phyloP scores from a whole-genome alignment of 2,888 invertebrate species.

The Agonopterix subpropinquella region DNA sequence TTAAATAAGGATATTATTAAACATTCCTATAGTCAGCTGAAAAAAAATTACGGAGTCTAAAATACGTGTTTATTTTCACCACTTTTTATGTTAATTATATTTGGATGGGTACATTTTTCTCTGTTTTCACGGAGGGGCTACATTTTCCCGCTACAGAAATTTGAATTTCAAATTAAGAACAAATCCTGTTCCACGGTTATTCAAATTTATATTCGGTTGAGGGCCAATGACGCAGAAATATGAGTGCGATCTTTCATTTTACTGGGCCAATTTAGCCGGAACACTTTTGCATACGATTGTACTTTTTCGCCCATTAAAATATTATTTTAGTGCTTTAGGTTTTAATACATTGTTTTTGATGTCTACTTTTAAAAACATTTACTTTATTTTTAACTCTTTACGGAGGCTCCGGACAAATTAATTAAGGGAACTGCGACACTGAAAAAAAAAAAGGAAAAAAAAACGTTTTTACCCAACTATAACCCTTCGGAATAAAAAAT shows the following conservation, averaged over 20 bases:
- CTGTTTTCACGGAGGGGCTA: conserved; percentile 44
- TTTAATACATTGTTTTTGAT: no score
- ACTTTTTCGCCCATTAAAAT: conserved; percentile 8
- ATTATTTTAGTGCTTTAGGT: not conserved
- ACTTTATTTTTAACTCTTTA: no score
- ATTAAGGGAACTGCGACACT: no score
- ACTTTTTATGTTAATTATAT: conserved; percentile 61
- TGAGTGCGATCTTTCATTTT: conserved; percentile 58
- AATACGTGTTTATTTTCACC: conserved; percentile 46
- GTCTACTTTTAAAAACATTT: no score
- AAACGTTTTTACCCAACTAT: no score
- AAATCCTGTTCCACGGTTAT: conserved; percentile 55
- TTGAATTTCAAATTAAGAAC: conserved; percentile 63
- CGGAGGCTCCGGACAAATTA: no score
- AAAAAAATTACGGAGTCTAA: conserved; percentile 24
- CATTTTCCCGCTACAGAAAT: conserved; percentile 53
- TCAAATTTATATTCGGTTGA: conserved; percentile 56
- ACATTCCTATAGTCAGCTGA: not conserved
- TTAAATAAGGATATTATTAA: conserved; percentile 1
- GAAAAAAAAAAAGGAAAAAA: no score
- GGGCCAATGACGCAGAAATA: conserved; percentile 60
- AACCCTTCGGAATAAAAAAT: no score
- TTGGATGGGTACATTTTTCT: conserved; percentile 56
- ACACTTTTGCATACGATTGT: conserved; percentile 36
- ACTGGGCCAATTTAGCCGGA: conserved; percentile 42